These are phyloP conservation scores for Phymanthus crucifer DNA, from an alignment of 92 coral and sea anemone species.

Conservation along the genomic window DNA sequence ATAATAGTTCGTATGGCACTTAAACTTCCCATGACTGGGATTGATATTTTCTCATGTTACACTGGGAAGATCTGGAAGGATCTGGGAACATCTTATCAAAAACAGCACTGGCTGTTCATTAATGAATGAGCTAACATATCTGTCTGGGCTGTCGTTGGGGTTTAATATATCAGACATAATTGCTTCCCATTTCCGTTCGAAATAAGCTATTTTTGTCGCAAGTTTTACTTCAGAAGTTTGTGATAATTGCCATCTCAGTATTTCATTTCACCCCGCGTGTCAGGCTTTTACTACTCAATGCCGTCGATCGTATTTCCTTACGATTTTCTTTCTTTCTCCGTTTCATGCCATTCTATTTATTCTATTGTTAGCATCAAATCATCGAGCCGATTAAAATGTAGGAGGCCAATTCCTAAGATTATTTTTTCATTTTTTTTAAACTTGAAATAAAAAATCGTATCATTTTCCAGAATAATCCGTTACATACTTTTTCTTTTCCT, in stretches of 20 bases:
- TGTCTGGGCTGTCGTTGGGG: not conserved
- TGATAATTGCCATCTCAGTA: not conserved
- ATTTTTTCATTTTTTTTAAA: too few species aligned
- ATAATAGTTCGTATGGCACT: not conserved
- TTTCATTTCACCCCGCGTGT: not conserved
- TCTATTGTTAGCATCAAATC: too few species aligned
- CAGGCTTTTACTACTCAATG: too few species aligned
- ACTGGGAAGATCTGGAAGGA: too few species aligned
- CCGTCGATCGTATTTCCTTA: not conserved
- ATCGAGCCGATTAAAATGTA: too few species aligned
- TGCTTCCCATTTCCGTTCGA: not conserved
- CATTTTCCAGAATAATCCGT: too few species aligned
- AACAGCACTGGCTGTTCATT: not conserved
- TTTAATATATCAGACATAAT: not conserved
- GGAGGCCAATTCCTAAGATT: too few species aligned
- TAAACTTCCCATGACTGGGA: not conserved
- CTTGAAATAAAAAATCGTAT: too few species aligned
- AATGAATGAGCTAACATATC: not conserved
- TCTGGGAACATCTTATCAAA: slow-evolving; percentile 6
- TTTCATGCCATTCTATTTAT: too few species aligned
- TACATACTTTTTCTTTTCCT: too few species aligned
- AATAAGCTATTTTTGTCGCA: not conserved
- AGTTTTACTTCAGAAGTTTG: not conserved
- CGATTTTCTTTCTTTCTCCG: not conserved
- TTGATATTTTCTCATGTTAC: too few species aligned